Evolutionary conservation across 2,113 vertebrate genomes (phyloP).

Genomic region (Stigmatopora argus): DNA sequence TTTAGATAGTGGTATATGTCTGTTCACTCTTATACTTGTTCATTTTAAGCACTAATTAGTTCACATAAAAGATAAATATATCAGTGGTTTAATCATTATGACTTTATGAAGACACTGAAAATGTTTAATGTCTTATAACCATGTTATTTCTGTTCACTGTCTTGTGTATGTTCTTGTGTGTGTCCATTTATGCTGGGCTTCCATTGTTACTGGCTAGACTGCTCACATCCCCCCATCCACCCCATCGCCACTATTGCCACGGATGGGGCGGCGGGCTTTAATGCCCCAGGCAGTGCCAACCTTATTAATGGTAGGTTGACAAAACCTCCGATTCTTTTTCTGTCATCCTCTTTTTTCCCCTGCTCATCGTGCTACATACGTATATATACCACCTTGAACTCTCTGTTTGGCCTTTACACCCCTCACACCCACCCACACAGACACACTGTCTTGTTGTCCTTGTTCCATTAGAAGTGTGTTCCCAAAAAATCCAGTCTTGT

Average conservation of each 20-base stretch:
- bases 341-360: constrained; percentile 59
- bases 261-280: constrained; percentile 91
- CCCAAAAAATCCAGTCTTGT: no score
- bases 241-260: constrained; percentile 89
- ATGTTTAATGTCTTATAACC: constrained; percentile 63
- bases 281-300: constrained; percentile 90
- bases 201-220: constrained; percentile 88
- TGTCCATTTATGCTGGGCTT: constrained; percentile 52
- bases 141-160: constrained; percentile 70
- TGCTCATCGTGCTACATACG: constrained; percentile 25
- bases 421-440: constrained; percentile 37
- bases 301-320: constrained; percentile 99
- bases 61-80: constrained; percentile 1
- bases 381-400: constrained; percentile 27
- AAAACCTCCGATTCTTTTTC: constrained; percentile 63
- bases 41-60: constrained; percentile 7
- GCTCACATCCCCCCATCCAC: constrained; percentile 90
- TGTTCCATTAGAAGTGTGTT: not conserved
- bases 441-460: not conserved
- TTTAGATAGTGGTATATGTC: constrained; percentile 53
- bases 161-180: constrained; percentile 28
- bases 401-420: constrained; percentile 22
- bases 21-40: constrained; percentile 58
- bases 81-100: constrained; percentile 5
- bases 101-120: constrained; percentile 31